These are phyloP conservation scores for Cacatua alba DNA, from an alignment of 2,113 vertebrate species.

Conservation along the genomic window DNA sequence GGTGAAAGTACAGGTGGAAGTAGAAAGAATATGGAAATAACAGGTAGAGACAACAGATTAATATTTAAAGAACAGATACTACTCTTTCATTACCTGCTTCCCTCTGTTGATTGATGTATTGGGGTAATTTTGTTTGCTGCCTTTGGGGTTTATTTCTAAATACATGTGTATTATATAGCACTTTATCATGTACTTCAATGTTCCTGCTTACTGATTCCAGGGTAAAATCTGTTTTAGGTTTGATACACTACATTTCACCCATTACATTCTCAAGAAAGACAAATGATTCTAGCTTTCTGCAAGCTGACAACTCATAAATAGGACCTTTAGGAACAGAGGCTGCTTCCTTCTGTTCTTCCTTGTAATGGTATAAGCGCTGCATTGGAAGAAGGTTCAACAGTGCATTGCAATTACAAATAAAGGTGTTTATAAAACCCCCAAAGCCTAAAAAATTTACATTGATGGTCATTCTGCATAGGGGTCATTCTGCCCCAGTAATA, in stretches of 20 bases:
- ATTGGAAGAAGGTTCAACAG: neutral
- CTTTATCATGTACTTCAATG: neutral
- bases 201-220: neutral
- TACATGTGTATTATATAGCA: neutral
- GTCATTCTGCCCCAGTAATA: neutral
- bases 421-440: neutral
- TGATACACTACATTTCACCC: neutral
- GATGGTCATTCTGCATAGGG: neutral
- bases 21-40: neutral
- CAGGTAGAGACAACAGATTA: neutral
- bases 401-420: neutral
- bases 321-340: neutral
- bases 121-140: neutral
- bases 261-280: neutral
- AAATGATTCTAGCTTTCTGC: neutral
- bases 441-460: neutral
- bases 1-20: neutral
- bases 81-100: neutral
- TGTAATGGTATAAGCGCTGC: neutral
- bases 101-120: neutral
- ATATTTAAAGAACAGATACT: neutral
- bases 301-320: neutral
- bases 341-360: neutral
- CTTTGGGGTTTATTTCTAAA: slow-evolving; percentile 19
- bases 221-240: neutral